Evolutionary conservation across 1,140 invertebrate species (phyloP), one percentile per base, ranked within the genome.

Genomic region (Hesperophylax magnus): DNA sequence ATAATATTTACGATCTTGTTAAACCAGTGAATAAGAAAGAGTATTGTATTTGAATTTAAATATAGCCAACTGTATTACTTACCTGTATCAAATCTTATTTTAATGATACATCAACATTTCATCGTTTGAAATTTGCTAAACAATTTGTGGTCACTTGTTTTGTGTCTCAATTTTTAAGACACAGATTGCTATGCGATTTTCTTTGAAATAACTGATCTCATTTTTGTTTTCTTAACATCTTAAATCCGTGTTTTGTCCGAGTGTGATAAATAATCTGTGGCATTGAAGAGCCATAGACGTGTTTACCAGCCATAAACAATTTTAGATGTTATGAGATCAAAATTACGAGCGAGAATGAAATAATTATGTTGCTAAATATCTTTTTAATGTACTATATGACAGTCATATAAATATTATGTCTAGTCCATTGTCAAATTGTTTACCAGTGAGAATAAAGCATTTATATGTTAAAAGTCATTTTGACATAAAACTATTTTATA

Each of bases 381-480:
- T 61, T 47, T 14, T 47, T 60, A 61, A 20, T 18, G 58, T 22
- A 61, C 24, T 61, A 24, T 20, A 54, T 72, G 69, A 72, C 69
- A 47, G 24, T 54, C 47, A 54, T 52, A 72, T 11, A 22, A 53
- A 47, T 47, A 47, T 39, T 47, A 47, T 24, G 15, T 72, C 69
- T 72, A 72, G 69, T 72, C 69, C 20, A 53, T 53, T 72, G 69
- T 27, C 52, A 72, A 31, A 53, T 72, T 56, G 52, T 53, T 54
- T 72, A 72, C 69, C 69, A 72, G 69, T 72, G 69, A 72, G 69
- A 72, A 72, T 15, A 72, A 72, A 53, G 69, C 69, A 54, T 72
- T 72, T 72, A 72, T 72, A 54, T 72, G 17, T 20, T 24, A 72
- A 54, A 53, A 52, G 69, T 72, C 52, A 72, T 47, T 72, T 72